These are phyloP conservation scores for Erpornis zantholeuca DNA, from an alignment of 2,113 vertebrate species.

Conservation along the genomic window DNA sequence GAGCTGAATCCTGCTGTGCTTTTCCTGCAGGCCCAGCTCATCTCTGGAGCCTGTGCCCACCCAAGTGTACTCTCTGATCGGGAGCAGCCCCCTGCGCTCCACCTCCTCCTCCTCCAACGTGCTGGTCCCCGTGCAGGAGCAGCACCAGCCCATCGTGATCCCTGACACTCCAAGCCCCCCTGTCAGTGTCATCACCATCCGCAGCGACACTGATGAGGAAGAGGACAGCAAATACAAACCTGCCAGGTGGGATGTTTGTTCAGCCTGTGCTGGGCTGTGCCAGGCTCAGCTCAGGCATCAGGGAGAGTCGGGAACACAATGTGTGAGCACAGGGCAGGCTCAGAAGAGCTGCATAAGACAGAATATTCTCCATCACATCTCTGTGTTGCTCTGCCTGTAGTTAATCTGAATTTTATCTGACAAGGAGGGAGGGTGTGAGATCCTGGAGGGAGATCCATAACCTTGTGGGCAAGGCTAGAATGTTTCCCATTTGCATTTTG, in stretches of 20 bases:
- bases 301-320: background rate
- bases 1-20: background rate
- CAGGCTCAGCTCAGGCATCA: background rate
- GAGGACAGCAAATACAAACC: conserved; percentile 91
- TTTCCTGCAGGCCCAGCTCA: conserved; percentile 75
- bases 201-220: conserved; percentile 96
- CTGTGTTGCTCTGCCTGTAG: background rate
- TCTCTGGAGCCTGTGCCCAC: conserved; percentile 77
- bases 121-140: conserved; percentile 78
- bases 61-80: conserved; percentile 80
- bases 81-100: conserved; percentile 80
- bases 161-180: conserved; percentile 95
- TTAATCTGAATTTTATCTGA: background rate
- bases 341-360: background rate
- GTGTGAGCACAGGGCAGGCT: background rate
- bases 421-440: background rate
- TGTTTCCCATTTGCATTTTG: background rate
- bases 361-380: background rate
- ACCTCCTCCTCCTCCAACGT: conserved; percentile 78
- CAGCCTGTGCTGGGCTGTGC: background rate
- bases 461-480: background rate
- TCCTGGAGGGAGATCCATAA: background rate
- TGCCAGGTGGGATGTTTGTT: conserved; percentile 59
- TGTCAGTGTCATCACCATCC: conserved; percentile 97
- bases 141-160: conserved; percentile 93